Evolutionary conservation across 2,888 invertebrate genomes (phyloP).

Genomic region (Eupeodes latifasciatus): DNA sequence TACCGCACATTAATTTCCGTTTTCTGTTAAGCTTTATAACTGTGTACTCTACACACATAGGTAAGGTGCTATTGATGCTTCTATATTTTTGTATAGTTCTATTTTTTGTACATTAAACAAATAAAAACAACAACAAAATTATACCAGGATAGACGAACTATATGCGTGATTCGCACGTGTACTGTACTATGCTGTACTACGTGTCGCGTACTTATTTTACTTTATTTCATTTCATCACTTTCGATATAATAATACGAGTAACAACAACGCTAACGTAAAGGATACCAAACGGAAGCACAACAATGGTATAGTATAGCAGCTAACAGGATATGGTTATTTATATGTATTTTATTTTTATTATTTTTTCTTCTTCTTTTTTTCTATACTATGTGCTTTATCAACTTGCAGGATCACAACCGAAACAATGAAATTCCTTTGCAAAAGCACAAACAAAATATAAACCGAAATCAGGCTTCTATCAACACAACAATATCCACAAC

Average conservation of each 20-base stretch:
- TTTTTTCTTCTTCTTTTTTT: not conserved
- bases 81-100: not conserved
- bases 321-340: conserved; percentile 27
- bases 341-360: not conserved
- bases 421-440: not conserved
- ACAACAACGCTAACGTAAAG: not conserved
- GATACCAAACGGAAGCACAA: conserved; percentile 53
- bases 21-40: conserved; percentile 12
- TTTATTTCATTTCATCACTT: conserved; percentile 38
- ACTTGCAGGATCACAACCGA: conserved; percentile 18
- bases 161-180: conserved; percentile 42
- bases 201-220: conserved; percentile 46
- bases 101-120: conserved; percentile 21
- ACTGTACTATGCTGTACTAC: not conserved
- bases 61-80: not conserved
- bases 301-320: not conserved
- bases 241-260: conserved; percentile 1
- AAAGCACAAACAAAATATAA: not conserved
- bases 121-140: conserved; percentile 37
- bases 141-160: conserved; percentile 39
- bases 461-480: not conserved
- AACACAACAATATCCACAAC: conserved; percentile 31
- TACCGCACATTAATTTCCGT: conserved; percentile 64
- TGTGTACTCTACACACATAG: not conserved
- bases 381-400: conserved; percentile 7